phyloP scores from a whole-genome alignment of 2,797 vertebrate species.

The Synaphobranchus kaupii region DNA sequence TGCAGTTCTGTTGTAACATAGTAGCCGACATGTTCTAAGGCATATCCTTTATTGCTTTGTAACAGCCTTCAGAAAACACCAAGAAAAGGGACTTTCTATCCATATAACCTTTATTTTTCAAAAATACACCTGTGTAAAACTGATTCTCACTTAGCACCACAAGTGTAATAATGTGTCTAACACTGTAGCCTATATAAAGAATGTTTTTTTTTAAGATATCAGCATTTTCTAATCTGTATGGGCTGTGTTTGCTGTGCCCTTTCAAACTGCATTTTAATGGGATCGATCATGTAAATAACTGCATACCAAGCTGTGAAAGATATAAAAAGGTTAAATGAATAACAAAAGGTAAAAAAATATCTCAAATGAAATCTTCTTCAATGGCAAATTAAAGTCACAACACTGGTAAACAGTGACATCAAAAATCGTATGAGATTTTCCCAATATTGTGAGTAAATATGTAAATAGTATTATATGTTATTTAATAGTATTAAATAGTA shows the following conservation, averaged over 20 bases:
- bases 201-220: background rate
- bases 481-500: no score
- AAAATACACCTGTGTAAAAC: background rate
- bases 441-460: background rate
- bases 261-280: background rate
- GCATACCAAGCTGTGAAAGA: background rate
- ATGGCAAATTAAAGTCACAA: background rate
- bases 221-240: background rate
- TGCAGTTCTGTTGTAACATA: background rate
- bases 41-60: background rate
- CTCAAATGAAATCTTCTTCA: background rate
- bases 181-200: background rate
- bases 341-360: background rate
- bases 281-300: background rate
- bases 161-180: background rate
- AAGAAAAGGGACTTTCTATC: background rate
- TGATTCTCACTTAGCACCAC: background rate
- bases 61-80: slow-evolving; percentile 10
- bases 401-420: background rate
- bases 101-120: background rate
- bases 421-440: background rate
- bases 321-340: background rate
- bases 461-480: no score
- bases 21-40: background rate
- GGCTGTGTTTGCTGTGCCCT: background rate